These are phyloP conservation scores for Thamnaconus septentrionalis DNA, from an alignment of 2,113 vertebrate genomes.

Conservation along the genomic window DNA sequence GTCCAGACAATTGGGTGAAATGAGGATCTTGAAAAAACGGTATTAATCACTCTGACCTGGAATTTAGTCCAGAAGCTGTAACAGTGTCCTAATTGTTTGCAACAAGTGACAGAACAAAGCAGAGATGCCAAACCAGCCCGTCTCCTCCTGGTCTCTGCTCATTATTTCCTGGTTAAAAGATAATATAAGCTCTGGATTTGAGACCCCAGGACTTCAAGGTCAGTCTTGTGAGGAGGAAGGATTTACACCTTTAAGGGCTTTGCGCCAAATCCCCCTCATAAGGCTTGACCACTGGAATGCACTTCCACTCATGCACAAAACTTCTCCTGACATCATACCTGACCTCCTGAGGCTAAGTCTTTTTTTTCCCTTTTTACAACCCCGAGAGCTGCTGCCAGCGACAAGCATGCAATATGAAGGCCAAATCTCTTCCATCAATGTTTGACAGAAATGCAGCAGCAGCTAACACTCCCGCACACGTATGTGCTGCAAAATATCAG, in stretches of 20 bases:
- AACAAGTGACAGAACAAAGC: neutral
- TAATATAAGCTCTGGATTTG: neutral
- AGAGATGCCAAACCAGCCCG: neutral
- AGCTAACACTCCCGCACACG: neutral
- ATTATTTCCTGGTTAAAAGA: neutral
- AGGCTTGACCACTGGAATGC: slow-evolving; percentile 47
- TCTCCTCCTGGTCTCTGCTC: neutral
- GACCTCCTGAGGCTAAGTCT: slow-evolving; percentile 25
- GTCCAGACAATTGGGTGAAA: too few species aligned
- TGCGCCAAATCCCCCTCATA: slow-evolving; percentile 45
- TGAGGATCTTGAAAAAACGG: too few species aligned
- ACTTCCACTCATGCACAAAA: slow-evolving; percentile 60
- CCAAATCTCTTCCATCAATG: slow-evolving; percentile 45
- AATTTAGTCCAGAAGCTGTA: too few species aligned
- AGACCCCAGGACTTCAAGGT: neutral
- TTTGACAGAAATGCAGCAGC: slow-evolving; percentile 3
- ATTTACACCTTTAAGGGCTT: slow-evolving; percentile 65
- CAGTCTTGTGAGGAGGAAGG: slow-evolving; percentile 34
- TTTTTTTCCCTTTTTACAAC: slow-evolving; percentile 4
- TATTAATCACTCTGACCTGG: too few species aligned
- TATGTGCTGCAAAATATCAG: slow-evolving; percentile 38
- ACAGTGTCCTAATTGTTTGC: too few species aligned
- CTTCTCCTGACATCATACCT: slow-evolving; percentile 46
- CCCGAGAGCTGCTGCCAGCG: slow-evolving; percentile 5
- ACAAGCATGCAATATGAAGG: slow-evolving; percentile 58